Conservation (phyloP, 2,888 invertebrate genomes). For the Drosophila greeni region DNA sequence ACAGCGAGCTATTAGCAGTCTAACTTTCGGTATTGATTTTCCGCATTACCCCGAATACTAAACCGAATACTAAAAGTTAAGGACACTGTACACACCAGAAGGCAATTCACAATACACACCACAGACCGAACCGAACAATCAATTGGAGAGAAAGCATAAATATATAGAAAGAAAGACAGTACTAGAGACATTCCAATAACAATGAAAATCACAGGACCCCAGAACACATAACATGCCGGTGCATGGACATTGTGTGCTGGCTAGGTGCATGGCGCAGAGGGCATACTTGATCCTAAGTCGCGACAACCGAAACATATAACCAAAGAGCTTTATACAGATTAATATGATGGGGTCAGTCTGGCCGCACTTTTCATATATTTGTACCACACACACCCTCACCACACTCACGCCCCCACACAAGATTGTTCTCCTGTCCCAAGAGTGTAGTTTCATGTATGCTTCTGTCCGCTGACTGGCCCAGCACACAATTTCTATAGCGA, state of each 20-base stretch:
- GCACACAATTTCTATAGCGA: slow-evolving; percentile 68
- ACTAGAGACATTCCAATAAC: slow-evolving; percentile 55
- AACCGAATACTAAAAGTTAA: slow-evolving; percentile 51
- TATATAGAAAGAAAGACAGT: slow-evolving; percentile 30
- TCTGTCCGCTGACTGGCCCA: slow-evolving; percentile 67
- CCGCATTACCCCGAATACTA: slow-evolving; percentile 20
- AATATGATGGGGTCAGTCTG: slow-evolving; percentile 27
- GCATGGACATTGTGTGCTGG: slow-evolving; percentile 72
- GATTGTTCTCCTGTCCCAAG: slow-evolving; percentile 34
- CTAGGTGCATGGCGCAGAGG: slow-evolving; percentile 46
- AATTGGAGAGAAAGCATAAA: slow-evolving; percentile 12
- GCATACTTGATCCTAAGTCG: slow-evolving; percentile 36
- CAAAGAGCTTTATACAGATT: slow-evolving; percentile 65
- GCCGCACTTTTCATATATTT: slow-evolving; percentile 37
- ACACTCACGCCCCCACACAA: slow-evolving; percentile 24
- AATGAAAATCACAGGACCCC: slow-evolving; percentile 59
- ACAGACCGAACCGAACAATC: slow-evolving; percentile 46
- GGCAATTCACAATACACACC: slow-evolving; percentile 42
- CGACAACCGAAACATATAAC: slow-evolving; percentile 43
- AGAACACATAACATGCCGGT: slow-evolving; percentile 68
- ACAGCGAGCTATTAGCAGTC: slow-evolving; percentile 61
- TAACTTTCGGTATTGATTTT: slow-evolving; percentile 57
- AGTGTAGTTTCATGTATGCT: slow-evolving; percentile 53
- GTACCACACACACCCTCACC: slow-evolving; percentile 29
- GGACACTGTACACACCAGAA: slow-evolving; percentile 54